phyloP scores from a whole-genome alignment of 2,797 vertebrate species.

The Sandelia bainsii region DNA sequence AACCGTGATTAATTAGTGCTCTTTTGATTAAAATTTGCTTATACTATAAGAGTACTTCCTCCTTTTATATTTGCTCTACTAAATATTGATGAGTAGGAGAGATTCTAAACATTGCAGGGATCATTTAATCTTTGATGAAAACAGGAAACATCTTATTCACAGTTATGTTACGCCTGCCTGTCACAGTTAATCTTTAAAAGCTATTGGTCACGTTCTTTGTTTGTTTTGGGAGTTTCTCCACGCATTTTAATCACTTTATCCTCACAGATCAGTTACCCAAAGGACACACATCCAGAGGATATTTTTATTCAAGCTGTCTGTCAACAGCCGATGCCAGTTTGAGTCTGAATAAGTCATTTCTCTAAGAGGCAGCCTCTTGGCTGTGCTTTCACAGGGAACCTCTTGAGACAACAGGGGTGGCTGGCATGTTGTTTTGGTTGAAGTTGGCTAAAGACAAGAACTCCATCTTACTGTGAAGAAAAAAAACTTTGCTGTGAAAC shows the following conservation, averaged over 20 bases:
- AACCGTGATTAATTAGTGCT: conserved; percentile 22
- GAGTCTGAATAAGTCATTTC: conserved; percentile 45
- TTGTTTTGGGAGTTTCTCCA: conserved; percentile 14
- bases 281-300: conserved; percentile 25
- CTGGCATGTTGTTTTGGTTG: conserved; percentile 48
- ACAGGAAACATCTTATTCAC: neutral
- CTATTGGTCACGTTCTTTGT: conserved; percentile 37
- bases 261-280: conserved; percentile 23
- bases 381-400: conserved; percentile 32
- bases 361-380: conserved; percentile 42
- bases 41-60: conserved; percentile 2
- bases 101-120: neutral
- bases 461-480: conserved; percentile 21
- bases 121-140: conserved; percentile 9
- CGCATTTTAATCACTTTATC: conserved; percentile 29
- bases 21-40: conserved; percentile 12
- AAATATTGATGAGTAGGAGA: conserved; percentile 20
- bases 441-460: conserved; percentile 30
- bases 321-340: conserved; percentile 50
- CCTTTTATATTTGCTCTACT: conserved; percentile 9
- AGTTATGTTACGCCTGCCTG: conserved; percentile 9
- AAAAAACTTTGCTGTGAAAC: conserved; percentile 2
- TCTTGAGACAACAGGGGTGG: conserved; percentile 41
- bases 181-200: conserved; percentile 26
- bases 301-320: conserved; percentile 47